A percentile compares a stretch with the other conserved stretches of the same genome.
These are phyloP conservation scores for Hydractinia echinata DNA, from an alignment of 30 jellyfish, hydroid and myxozoan genomes.

Conservation along the genomic window DNA sequence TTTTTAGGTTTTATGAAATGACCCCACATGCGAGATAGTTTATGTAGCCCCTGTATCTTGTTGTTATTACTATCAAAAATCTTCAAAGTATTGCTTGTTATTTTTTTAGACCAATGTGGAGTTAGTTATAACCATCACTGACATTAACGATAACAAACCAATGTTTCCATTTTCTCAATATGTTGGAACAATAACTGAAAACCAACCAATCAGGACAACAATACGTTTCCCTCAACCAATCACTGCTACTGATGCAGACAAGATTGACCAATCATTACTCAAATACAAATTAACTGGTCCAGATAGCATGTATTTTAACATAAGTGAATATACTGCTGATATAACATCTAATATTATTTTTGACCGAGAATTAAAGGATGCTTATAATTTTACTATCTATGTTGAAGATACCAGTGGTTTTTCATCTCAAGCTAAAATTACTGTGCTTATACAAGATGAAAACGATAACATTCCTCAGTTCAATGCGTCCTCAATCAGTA, in stretches of 20 bases:
- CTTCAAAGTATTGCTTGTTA: no score
- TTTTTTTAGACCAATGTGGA: not conserved
- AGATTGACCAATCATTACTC: not conserved
- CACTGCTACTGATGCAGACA: slow-evolving; percentile 34
- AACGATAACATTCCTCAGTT: slow-evolving; percentile 11
- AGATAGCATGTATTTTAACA: not conserved
- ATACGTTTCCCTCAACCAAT: not conserved
- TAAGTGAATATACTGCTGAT: not conserved
- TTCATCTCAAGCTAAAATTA: not conserved
- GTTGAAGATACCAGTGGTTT: not conserved
- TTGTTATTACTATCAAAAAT: no score
- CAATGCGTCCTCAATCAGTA: not conserved
- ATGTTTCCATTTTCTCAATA: not conserved
- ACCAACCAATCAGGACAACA: not conserved
- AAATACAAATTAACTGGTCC: not conserved
- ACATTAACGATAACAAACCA: slow-evolving; percentile 37
- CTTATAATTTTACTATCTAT: not conserved
- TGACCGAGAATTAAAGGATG: slow-evolving; percentile 5
- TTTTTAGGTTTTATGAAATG: no score
- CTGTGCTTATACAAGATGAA: not conserved
- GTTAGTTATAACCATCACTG: slow-evolving; percentile 14
- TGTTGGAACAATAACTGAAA: not conserved
- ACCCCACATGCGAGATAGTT: no score
- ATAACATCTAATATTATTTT: not conserved
- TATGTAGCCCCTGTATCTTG: no score